A percentile compares a stretch with the other conserved stretches of the same genome.
phyloP scores from a whole-genome alignment of 1,140 invertebrate genomes.

The Lasioglossum albipes region DNA sequence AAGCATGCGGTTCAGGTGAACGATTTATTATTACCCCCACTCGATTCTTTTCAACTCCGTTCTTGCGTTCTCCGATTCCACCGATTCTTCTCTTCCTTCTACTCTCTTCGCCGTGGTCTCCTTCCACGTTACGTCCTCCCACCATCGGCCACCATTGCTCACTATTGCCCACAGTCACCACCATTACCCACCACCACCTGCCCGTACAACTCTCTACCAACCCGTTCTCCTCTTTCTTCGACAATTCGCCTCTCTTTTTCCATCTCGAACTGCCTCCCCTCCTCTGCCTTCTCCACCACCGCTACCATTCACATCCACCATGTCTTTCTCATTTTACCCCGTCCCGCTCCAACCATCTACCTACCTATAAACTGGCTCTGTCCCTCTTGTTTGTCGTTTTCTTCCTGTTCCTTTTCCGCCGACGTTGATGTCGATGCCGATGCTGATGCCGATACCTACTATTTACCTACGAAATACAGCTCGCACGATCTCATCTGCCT shows the following conservation, averaged over 20 bases:
- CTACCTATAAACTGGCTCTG: neutral
- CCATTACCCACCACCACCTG: no score
- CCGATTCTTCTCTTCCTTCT: slow-evolving; percentile 37
- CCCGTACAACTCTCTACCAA: neutral
- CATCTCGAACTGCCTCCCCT: neutral
- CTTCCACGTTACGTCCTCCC: slow-evolving; percentile 9
- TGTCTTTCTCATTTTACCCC: slow-evolving; percentile 9
- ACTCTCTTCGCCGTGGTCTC: neutral
- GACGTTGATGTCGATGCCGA: no score
- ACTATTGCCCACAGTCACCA: neutral
- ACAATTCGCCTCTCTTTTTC: slow-evolving; percentile 11
- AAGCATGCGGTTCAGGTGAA: slow-evolving; percentile 71
- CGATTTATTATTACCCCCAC: slow-evolving; percentile 77
- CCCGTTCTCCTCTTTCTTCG: neutral
- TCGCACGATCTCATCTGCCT: no score
- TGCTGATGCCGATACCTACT: no score
- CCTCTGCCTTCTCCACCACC: slow-evolving; percentile 27
- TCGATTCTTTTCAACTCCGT: slow-evolving; percentile 39
- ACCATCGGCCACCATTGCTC: neutral
- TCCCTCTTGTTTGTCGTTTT: neutral
- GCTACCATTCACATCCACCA: slow-evolving; percentile 17
- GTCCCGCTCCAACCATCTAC: neutral
- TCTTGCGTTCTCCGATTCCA: slow-evolving; percentile 9
- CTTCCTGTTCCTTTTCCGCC: neutral
- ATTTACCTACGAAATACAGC: no score